Evolutionary conservation across 2,888 invertebrate species (phyloP).

Genomic region (Idaea biselata): DNA sequence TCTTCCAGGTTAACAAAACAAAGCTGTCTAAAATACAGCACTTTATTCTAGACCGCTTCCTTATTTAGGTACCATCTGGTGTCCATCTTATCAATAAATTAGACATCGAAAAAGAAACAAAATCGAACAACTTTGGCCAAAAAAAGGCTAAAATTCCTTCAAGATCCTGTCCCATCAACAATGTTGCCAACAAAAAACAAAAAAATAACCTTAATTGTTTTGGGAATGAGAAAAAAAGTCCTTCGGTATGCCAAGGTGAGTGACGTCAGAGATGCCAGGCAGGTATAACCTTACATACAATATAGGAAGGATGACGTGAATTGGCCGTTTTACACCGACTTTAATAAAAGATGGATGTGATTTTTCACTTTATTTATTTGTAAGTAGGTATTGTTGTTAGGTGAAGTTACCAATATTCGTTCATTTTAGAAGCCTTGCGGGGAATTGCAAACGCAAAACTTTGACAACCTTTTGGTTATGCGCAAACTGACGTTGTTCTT

Average conservation of each 20-base stretch:
- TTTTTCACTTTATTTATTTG: not conserved
- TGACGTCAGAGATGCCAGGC: constrained; percentile 60
- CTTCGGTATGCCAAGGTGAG: constrained; percentile 67
- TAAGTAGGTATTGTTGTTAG: too few relatives aligned
- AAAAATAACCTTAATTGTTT: constrained; percentile 63
- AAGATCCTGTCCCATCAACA: constrained; percentile 42
- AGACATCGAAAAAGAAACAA: not conserved
- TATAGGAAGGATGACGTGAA: constrained; percentile 36
- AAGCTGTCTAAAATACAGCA: too few relatives aligned
- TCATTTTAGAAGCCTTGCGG: too few relatives aligned
- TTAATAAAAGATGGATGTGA: not conserved
- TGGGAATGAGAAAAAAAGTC: constrained; percentile 52
- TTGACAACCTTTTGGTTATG: too few relatives aligned
- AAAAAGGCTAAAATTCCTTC: constrained; percentile 20
- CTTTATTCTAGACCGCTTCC: too few relatives aligned
- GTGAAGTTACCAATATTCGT: too few relatives aligned
- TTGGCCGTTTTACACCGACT: constrained; percentile 33
- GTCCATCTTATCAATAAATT: too few relatives aligned
- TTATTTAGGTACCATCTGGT: too few relatives aligned
- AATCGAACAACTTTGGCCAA: not conserved
- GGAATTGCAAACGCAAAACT: too few relatives aligned
- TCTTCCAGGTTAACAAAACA: too few relatives aligned
- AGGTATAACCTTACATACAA: constrained; percentile 44
- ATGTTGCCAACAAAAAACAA: constrained; percentile 51
- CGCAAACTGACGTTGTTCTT: too few relatives aligned